phyloP scores from a whole-genome alignment of 2,113 vertebrate species.

The Athene cunicularia region DNA sequence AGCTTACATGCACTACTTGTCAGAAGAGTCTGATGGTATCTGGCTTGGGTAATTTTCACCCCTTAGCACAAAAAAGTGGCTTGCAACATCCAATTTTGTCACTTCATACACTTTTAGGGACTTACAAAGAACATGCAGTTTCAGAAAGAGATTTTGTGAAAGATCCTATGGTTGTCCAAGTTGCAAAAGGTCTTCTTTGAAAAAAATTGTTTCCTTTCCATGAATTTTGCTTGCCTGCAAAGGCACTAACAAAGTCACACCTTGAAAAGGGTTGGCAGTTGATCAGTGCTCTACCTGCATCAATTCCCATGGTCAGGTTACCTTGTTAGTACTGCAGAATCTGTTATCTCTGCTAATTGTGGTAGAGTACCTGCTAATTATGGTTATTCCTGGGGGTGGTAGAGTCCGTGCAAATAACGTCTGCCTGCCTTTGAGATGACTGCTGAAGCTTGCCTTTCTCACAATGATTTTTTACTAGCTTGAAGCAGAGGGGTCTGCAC shows the following conservation, averaged over 20 bases:
- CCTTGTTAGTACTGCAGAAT: neutral
- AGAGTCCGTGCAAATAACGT: neutral
- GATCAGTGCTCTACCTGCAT: neutral
- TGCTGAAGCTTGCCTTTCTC: neutral
- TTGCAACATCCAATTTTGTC: neutral
- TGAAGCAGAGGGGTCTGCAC: neutral
- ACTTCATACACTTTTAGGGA: neutral
- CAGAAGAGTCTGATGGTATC: neutral
- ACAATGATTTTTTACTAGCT: neutral
- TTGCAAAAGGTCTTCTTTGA: neutral
- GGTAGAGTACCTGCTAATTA: neutral
- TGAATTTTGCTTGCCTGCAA: neutral
- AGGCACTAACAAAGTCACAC: neutral
- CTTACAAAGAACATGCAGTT: neutral
- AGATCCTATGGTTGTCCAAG: neutral
- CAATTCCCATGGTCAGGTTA: accelerated
- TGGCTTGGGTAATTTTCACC: neutral
- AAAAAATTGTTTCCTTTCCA: neutral
- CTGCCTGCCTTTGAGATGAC: neutral
- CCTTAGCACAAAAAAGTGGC: neutral
- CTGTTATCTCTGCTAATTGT: neutral
- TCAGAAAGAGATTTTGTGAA: neutral
- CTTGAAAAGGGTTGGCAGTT: neutral
- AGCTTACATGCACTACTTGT: neutral
- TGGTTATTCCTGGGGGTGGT: neutral